Percentiles rank a stretch among this genome's conserved stretches.
Conservation (phyloP, 2,888 invertebrate species). For the Hydrotaea diabolus region DNA sequence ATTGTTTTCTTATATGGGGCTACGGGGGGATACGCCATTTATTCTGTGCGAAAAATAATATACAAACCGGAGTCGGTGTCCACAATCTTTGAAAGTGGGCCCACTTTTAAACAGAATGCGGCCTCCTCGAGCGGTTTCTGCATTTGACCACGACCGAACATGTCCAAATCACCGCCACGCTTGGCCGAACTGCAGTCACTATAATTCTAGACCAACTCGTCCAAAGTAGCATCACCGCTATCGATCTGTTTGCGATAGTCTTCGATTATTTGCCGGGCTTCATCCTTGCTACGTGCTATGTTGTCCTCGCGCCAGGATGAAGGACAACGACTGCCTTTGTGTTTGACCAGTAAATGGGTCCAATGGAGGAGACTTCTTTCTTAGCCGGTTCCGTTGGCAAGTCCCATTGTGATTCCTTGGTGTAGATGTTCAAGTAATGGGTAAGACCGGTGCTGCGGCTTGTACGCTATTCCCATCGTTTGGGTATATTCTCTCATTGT, state of each 20-base stretch:
- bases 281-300: constrained; percentile 94
- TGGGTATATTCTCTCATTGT: constrained; percentile 86
- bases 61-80: constrained; percentile 98
- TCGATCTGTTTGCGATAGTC: constrained; percentile 85
- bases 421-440: constrained; percentile 96
- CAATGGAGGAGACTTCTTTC: constrained; percentile 74
- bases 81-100: constrained; percentile 94
- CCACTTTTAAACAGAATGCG: constrained; percentile 94
- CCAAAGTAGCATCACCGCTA: constrained; percentile 89
- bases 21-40: constrained; percentile 73
- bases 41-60: constrained; percentile 95
- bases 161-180: constrained; percentile 96
- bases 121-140: constrained; percentile 99
- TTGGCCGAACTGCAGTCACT: constrained; percentile 99
- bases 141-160: constrained; percentile 96
- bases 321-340: constrained; percentile 89
- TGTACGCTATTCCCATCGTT: constrained; percentile 90
- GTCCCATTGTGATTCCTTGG: constrained; percentile 99
- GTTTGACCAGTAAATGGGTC: constrained; percentile 94
- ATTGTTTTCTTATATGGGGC: neutral
- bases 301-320: constrained; percentile 97
- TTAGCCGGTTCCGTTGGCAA: constrained; percentile 85
- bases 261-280: constrained; percentile 92
- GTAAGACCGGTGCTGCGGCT: constrained; percentile 84
- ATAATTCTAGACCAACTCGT: constrained; percentile 92